These are phyloP conservation scores for Tetrao urogallus DNA, from an alignment of 2,113 vertebrate genomes.

Conservation along the genomic window DNA sequence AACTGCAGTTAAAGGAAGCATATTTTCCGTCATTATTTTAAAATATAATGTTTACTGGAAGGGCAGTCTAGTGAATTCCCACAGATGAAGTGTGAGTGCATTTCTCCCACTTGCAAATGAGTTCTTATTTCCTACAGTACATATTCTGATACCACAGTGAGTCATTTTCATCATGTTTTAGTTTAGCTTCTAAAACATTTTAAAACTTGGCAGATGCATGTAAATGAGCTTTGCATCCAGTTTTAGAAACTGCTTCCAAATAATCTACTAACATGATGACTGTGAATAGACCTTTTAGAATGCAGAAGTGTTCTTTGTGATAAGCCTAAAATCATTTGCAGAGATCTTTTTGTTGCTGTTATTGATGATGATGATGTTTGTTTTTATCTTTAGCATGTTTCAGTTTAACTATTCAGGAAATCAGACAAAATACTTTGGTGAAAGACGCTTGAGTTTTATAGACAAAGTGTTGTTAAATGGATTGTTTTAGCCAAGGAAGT, in stretches of 20 bases:
- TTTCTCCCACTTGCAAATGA: conserved; percentile 84
- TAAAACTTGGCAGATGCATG: conserved; percentile 76
- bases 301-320: conserved; percentile 41
- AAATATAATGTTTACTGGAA: conserved; percentile 82
- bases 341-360: not conserved
- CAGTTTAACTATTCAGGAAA: not conserved
- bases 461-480: not conserved
- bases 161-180: conserved; percentile 82
- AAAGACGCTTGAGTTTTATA: not conserved
- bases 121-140: conserved; percentile 80
- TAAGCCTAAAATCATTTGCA: conserved; percentile 20
- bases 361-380: not conserved
- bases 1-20: conserved; percentile 73
- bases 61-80: conserved; percentile 79
- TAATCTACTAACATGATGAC: conserved; percentile 53
- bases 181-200: conserved; percentile 80
- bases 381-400: not conserved
- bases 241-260: conserved; percentile 76
- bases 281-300: conserved; percentile 72
- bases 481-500: not conserved
- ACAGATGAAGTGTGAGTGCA: conserved; percentile 80
- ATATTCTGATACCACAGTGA: conserved; percentile 77
- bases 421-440: not conserved
- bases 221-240: conserved; percentile 72
- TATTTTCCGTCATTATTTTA: conserved; percentile 80